phyloP scores from a whole-genome alignment of 23 tunicate genomes.

The Diplosoma virens region DNA sequence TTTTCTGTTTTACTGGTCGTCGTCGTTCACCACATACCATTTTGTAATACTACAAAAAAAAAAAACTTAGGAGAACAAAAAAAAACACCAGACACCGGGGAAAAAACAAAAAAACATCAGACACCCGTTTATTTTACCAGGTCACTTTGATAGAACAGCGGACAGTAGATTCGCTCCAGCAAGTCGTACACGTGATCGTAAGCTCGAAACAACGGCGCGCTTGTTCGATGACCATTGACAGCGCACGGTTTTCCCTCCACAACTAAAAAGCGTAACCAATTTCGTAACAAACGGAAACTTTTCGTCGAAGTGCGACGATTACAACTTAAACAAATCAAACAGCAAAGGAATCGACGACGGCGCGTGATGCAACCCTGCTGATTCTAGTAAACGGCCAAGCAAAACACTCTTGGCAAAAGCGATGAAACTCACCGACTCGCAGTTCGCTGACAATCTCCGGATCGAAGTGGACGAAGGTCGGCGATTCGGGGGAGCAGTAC shows the following conservation, averaged over 20 bases:
- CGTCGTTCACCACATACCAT: constrained; percentile 85
- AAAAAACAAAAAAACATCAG: neutral
- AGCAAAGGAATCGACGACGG: neutral
- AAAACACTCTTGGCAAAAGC: neutral
- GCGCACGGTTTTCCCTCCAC: constrained; percentile 59
- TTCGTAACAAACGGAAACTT: too few relatives aligned
- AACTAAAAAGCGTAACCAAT: too few relatives aligned
- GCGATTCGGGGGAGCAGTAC: constrained; percentile 56
- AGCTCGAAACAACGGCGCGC: constrained; percentile 82
- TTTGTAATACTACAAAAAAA: constrained; percentile 66
- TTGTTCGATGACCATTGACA: constrained; percentile 57
- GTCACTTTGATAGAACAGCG: constrained; percentile 88
- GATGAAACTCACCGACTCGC: constrained; percentile 46
- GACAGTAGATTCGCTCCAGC: constrained; percentile 82
- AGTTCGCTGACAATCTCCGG: constrained; percentile 59
- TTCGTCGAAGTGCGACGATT: too few relatives aligned
- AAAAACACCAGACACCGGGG: neutral
- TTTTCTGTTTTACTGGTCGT: constrained; percentile 12
- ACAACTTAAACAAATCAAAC: too few relatives aligned
- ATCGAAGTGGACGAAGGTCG: constrained; percentile 70
- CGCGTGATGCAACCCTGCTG: neutral
- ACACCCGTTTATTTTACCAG: constrained; percentile 15
- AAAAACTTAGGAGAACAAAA: neutral
- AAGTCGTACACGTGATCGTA: constrained; percentile 85
- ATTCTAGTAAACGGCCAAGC: neutral